Evolutionary conservation across 2,797 vertebrate genomes (phyloP).

Genomic region (Pteronotus mesoamericanus): DNA sequence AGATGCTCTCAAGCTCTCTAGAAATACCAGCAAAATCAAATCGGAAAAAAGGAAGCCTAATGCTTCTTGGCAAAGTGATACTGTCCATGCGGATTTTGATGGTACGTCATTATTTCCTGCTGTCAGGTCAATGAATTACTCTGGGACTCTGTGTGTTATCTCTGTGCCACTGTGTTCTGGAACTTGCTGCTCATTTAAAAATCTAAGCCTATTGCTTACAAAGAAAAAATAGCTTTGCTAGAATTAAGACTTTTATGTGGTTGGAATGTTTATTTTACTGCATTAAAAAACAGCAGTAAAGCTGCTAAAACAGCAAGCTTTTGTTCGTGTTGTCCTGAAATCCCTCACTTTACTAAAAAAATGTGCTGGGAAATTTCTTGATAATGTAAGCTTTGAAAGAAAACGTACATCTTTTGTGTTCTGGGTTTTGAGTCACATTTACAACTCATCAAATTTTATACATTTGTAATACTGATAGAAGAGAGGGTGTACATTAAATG

Average conservation of each 20-base stretch:
- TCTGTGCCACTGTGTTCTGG: conserved; percentile 1
- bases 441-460: not conserved
- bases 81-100: not conserved
- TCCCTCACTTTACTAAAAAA: conserved; percentile 5
- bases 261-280: conserved; percentile 52
- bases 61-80: conserved; percentile 23
- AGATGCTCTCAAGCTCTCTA: conserved; percentile 32
- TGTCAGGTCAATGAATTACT: conserved; percentile 15
- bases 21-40: conserved; percentile 55
- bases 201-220: conserved; percentile 14
- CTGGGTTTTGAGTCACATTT: not conserved
- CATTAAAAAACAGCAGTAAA: conserved; percentile 35
- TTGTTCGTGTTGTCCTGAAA: conserved; percentile 36
- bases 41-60: conserved; percentile 41
- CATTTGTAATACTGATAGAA: not conserved
- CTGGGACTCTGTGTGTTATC: conserved; percentile 15
- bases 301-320: conserved; percentile 45
- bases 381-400: not conserved
- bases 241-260: conserved; percentile 34
- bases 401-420: not conserved
- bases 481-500: not conserved
- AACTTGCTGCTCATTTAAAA: conserved; percentile 30
- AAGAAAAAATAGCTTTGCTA: conserved; percentile 54
- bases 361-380: conserved; percentile 33
- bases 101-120: conserved; percentile 5